Percentiles rank a stretch among this genome's conserved stretches.
Evolutionary conservation across 2,888 invertebrate species (phyloP).

Genomic region (Heteropelma amictum): DNA sequence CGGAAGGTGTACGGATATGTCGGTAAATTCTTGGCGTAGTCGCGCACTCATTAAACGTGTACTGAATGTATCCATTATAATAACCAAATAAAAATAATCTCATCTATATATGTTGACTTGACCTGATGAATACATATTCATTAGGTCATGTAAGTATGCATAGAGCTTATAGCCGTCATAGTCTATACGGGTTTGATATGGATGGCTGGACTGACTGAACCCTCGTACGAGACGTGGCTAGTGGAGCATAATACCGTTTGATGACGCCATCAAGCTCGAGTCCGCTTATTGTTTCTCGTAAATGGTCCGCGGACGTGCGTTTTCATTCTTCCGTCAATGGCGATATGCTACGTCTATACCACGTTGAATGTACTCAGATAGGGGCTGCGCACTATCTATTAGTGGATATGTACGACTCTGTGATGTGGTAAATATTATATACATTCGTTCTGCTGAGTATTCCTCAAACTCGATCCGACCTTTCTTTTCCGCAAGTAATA

Average conservation of each 20-base stretch:
- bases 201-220: constrained; percentile 24
- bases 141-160: not conserved
- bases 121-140: constrained; percentile 3
- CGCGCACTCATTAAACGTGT: too few relatives aligned
- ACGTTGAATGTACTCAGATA: constrained; percentile 11
- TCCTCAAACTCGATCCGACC: constrained; percentile 32
- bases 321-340: constrained; percentile 28
- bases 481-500: constrained; percentile 15
- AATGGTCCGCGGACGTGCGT: constrained; percentile 63
- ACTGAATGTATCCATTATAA: constrained; percentile 8
- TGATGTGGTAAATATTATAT: constrained; percentile 30
- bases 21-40: too few relatives aligned
- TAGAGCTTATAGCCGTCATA: not conserved
- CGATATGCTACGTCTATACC: constrained; percentile 7
- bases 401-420: not conserved
- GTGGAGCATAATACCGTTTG: constrained; percentile 67
- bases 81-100: constrained; percentile 8
- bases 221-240: constrained; percentile 41
- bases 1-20: too few relatives aligned
- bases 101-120: not conserved
- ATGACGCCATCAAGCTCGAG: constrained; percentile 69
- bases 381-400: not conserved
- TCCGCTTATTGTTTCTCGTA: constrained; percentile 72
- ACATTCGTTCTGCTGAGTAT: constrained; percentile 27
- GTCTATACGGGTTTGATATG: constrained; percentile 25